Conservation (phyloP, 2,797 vertebrate genomes). For the Channallabes apus region DNA sequence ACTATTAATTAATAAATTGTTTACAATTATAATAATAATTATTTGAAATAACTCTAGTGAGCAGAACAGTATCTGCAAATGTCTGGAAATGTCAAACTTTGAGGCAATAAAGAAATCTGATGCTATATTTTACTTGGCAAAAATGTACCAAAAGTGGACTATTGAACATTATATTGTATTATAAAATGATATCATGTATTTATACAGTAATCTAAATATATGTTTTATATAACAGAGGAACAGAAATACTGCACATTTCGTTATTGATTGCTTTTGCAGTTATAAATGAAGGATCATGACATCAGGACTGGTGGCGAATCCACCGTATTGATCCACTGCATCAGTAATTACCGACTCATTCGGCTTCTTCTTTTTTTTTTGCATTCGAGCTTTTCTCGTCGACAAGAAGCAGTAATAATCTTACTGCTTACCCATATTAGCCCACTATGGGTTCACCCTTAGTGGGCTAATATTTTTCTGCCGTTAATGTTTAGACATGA, state of each 20-base stretch:
- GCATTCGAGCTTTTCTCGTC: neutral
- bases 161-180: neutral
- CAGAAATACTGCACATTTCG: neutral
- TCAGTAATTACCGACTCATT: conserved; percentile 12
- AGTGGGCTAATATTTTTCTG: conserved; percentile 2
- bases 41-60: neutral
- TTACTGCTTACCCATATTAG: no score
- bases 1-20: neutral
- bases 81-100: neutral
- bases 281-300: conserved; percentile 12
- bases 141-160: neutral
- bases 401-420: conserved; percentile 7
- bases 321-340: neutral
- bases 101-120: neutral
- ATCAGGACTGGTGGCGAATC: conserved; percentile 5
- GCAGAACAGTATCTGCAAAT: neutral
- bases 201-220: neutral
- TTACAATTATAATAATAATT: neutral
- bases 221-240: neutral
- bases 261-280: neutral
- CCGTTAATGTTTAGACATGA: neutral
- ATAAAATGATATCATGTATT: neutral
- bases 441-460: neutral
- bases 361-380: neutral
- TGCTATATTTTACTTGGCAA: neutral